Evolutionary conservation across 2,888 invertebrate genomes (phyloP).

Genomic region (Synanthedon formicaeformis): DNA sequence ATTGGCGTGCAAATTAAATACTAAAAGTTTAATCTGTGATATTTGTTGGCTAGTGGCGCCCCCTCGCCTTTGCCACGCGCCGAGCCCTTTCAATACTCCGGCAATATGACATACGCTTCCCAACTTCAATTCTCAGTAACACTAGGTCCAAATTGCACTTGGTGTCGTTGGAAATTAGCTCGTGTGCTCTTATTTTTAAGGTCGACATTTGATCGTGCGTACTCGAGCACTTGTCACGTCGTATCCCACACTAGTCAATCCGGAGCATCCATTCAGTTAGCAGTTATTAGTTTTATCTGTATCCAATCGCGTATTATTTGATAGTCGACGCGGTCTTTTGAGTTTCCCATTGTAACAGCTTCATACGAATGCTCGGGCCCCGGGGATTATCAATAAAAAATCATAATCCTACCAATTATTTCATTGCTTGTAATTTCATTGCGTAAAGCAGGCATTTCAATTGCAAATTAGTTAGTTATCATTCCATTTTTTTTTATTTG

Average conservation of each 20-base stretch:
- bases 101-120: not conserved
- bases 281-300: conserved; percentile 13
- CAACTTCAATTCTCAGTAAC: not conserved
- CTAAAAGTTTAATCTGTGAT: conserved; percentile 19
- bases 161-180: not conserved
- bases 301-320: conserved; percentile 11
- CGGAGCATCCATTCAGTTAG: conserved; percentile 7
- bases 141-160: not conserved
- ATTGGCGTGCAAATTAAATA: conserved; percentile 26
- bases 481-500: too few relatives aligned
- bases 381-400: not conserved
- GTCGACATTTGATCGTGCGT: too few relatives aligned
- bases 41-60: conserved; percentile 15
- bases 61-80: conserved; percentile 10
- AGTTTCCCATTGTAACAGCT: not conserved
- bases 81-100: not conserved
- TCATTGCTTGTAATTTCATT: too few relatives aligned
- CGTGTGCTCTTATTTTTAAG: too few relatives aligned
- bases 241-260: not conserved
- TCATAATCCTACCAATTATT: too few relatives aligned
- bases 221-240: too few relatives aligned
- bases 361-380: not conserved
- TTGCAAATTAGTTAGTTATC: too few relatives aligned
- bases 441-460: too few relatives aligned
- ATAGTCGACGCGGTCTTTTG: conserved; percentile 2